phyloP scores from a whole-genome alignment of 2,888 invertebrate genomes.

The Tipula lateralis region DNA sequence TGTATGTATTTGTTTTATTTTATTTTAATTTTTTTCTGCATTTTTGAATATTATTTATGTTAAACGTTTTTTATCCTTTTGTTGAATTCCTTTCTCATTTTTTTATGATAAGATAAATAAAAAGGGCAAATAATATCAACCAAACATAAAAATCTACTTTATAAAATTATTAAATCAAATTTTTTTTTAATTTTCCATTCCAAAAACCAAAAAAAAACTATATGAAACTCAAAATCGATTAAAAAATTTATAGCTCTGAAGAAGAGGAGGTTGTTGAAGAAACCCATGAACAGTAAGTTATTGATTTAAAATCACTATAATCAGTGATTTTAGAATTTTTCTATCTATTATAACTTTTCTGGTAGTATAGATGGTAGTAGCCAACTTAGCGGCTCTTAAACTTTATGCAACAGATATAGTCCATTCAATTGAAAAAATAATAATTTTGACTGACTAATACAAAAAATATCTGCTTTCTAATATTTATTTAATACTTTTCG shows the following conservation, averaged over 20 bases:
- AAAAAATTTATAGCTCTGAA: constrained; percentile 44
- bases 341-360: neutral
- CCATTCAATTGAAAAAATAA: neutral
- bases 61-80: constrained; percentile 51
- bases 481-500: neutral
- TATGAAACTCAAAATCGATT: constrained; percentile 29
- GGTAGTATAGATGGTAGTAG: neutral
- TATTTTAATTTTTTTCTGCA: constrained; percentile 36
- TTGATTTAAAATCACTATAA: neutral
- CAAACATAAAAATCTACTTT: constrained; percentile 30
- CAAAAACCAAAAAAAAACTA: constrained; percentile 32
- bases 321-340: neutral
- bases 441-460: neutral
- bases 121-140: constrained; percentile 32
- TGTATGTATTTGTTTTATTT: constrained; percentile 40
- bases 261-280: constrained; percentile 47
- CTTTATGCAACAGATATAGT: neutral
- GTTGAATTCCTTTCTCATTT: constrained; percentile 46
- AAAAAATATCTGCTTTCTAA: neutral
- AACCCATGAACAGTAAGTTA: constrained; percentile 50
- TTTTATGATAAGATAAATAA: too few relatives aligned
- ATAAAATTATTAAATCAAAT: neutral
- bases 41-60: constrained; percentile 49
- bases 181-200: constrained; percentile 27
- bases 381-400: neutral